A percentile compares a stretch with the other conserved stretches of the same genome.
Evolutionary conservation across 2,113 vertebrate species (phyloP).

Genomic region (Pterophyllum scalare): DNA sequence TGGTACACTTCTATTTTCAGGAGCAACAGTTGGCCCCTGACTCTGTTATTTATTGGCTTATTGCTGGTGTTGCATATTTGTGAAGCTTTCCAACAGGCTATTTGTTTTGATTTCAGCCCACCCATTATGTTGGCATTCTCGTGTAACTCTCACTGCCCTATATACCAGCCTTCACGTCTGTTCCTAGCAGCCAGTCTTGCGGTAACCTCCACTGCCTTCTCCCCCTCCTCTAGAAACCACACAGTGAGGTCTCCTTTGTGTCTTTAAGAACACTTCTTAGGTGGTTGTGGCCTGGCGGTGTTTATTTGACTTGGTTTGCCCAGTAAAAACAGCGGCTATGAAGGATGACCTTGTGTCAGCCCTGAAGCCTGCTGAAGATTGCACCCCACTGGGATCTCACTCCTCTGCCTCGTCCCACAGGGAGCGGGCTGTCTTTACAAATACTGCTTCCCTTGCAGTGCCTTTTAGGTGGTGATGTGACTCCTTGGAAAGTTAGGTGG

Average conservation of each 20-base stretch:
- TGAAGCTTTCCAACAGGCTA: slow-evolving; percentile 66
- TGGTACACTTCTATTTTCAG: slow-evolving; percentile 35
- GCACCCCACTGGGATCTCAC: slow-evolving; percentile 47
- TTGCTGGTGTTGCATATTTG: slow-evolving; percentile 76
- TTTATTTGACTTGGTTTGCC: slow-evolving; percentile 78
- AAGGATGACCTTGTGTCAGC: slow-evolving; percentile 77
- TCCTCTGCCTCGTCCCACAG: slow-evolving; percentile 43
- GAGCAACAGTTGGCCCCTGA: slow-evolving; percentile 43
- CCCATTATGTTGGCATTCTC: slow-evolving; percentile 82
- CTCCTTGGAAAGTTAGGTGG: slow-evolving; percentile 81
- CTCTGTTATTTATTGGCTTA: slow-evolving; percentile 75
- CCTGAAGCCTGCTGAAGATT: slow-evolving; percentile 43
- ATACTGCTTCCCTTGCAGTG: slow-evolving; percentile 1
- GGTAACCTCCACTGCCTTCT: slow-evolving; percentile 28
- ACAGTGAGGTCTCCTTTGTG: slow-evolving; percentile 71
- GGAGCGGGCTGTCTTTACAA: slow-evolving; percentile 47
- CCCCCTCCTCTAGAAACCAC: slow-evolving; percentile 22
- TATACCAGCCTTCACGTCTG: slow-evolving; percentile 57
- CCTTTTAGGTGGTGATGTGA: slow-evolving; percentile 77
- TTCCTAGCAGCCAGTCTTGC: slow-evolving; percentile 46
- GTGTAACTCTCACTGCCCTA: slow-evolving; percentile 62
- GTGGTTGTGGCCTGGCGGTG: slow-evolving; percentile 62
- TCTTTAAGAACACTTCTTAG: slow-evolving; percentile 69
- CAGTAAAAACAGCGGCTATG: slow-evolving; percentile 70
- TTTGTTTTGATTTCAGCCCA: slow-evolving; percentile 80